Evolutionary conservation across 2,113 vertebrate species (phyloP), one percentile per base, ranked within the genome.

Genomic region (Cryptoleucopteryx plumbea): DNA sequence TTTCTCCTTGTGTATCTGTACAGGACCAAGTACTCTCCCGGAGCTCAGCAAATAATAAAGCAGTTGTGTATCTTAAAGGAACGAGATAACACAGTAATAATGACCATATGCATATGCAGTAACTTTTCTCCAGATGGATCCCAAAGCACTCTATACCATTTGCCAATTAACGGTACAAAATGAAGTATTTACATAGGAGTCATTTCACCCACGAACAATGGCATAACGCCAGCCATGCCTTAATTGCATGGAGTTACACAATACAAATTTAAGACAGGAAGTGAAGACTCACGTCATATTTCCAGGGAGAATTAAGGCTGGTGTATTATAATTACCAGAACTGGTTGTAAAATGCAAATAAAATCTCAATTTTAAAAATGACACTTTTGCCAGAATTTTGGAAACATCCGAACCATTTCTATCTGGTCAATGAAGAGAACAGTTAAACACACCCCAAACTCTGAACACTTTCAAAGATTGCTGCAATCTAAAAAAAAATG

Each of bases 61-160:
- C 73, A 71, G 84, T 93, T 92, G 78, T 77, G 89, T 91, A 85
- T 89, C 84, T 95, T 96, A 82, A 91, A 95, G 91, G 52, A 94
- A 88, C 4, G 23, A 93, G 94, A 96, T 91, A 96, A 92, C 20
- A 5, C 75, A 63, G 81, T 82, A 96, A 94, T 92, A 94, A 94
- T 90, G 95, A 90, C 95, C 96, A 87, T 58, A 95, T 34, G 17
- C 91, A 86, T 94, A 97, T 82, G 91, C 74, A 89, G 80, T 86
- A 96, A 97, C 86, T 95, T 96, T 91, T 89, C 89, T 97, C 96
- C 97, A 97, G 95, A 96, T 96, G 97, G 97, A 97, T 96, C 91
- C 93, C 93, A 95, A 95, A 96, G 84, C 91, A 85, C 66, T 91
- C 91, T 68, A 92, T 90, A 93, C 89, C 66, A 95, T 96, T 96